A percentile compares a stretch with the other conserved stretches of the same genome.
phyloP scores from a whole-genome alignment of 2,797 vertebrate genomes.

The Hapalemur alaotrensis region DNA sequence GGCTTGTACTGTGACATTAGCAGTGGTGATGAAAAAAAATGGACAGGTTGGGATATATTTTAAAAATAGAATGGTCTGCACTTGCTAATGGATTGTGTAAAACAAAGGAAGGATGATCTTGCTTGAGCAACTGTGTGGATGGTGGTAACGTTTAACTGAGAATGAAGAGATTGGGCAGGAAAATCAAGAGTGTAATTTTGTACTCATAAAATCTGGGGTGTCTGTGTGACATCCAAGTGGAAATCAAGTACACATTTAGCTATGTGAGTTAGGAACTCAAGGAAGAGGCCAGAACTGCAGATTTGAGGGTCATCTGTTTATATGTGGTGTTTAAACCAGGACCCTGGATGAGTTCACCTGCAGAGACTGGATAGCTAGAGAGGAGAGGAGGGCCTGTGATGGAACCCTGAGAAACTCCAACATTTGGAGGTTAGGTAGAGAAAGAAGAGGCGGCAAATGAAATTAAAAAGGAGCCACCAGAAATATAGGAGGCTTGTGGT shows the following conservation, averaged over 20 bases:
- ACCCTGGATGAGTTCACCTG: neutral
- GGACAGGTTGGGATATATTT: neutral
- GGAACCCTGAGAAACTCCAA: neutral
- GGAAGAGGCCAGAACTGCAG: neutral
- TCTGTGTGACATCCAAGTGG: neutral
- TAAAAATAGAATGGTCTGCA: neutral
- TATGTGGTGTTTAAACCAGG: neutral
- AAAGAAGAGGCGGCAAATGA: neutral
- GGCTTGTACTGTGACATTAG: neutral
- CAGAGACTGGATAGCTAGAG: neutral
- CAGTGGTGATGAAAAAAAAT: neutral
- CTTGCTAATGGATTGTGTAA: neutral
- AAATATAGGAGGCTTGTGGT: neutral
- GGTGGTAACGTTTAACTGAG: neutral
- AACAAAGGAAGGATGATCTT: neutral
- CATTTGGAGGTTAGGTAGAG: neutral
- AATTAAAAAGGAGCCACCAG: neutral
- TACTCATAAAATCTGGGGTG: neutral
- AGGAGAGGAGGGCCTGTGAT: neutral
- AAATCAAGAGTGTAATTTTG: slow-evolving; percentile 20
- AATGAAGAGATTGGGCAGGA: neutral
- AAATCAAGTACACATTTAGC: neutral
- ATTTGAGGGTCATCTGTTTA: neutral
- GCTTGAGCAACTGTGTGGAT: neutral
- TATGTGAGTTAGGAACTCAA: neutral